Base-by-base conservation (phyloP, 2,797 vertebrate species). In the Thunnus albacares region DNA sequence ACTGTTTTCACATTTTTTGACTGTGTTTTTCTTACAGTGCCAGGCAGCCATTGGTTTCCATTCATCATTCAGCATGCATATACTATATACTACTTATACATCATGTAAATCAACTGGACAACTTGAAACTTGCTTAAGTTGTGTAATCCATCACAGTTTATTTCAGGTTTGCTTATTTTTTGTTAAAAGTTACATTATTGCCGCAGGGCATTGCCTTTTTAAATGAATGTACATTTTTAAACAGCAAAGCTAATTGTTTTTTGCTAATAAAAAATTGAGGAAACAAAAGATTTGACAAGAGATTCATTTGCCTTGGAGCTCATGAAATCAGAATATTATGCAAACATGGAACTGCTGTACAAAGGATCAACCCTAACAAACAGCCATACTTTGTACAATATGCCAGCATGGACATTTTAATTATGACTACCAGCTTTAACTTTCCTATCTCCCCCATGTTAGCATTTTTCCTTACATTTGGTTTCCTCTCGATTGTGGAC, bases 61-160 rank as follows among this genome's bases (percentile, higher is more conserved):
- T 10, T 22, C 10, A 55, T 47, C 24, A 62, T 47, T 28, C 30
- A 33, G 10, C 14, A n/a, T 67, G 28, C 15, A 61, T 28, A 47
- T 43, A 57, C 13, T 28, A 5, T 17, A 67, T 18, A 60, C 15
- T 26, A 45, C 14, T 6, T 17, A 17, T 2, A 59, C 26, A 63
- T 4, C 0, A 53, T 38, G 22, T 52, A 28, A 47, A 69, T 43
- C 12, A 65, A 47, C 56, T 13, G 26, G 41, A 57, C 13, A 51
- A 18, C 4, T 43, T n/a, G 3, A 63, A 52, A 58, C 24, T 51
- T 53, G 9, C 33, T 53, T 24, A 55, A 62, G 17, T 3, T 43
- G 15, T 62, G 47, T 55, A 43, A 70, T 73, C n/a, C 41, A 11
- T 81, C 56, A 75, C 12, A 13, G 35, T 71, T 71, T 49, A 41